Percentiles rank a stretch among this genome's conserved stretches.
phyloP scores from a whole-genome alignment of 2,888 invertebrate genomes.

The Gastrophysa polygoni region DNA sequence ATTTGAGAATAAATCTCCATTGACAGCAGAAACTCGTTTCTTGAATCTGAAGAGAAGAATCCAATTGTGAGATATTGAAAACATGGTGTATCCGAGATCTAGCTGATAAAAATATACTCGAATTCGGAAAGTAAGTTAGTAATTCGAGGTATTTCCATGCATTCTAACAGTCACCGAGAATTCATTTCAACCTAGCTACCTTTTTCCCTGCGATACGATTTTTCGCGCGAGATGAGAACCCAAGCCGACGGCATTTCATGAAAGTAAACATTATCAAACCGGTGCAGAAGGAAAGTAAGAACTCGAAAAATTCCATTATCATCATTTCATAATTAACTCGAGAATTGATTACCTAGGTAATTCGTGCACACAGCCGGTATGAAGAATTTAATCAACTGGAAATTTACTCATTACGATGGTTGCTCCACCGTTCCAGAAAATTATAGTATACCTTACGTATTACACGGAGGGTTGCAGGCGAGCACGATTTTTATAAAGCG shows the following conservation, averaged over 20 bases:
- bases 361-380: constrained; percentile 23
- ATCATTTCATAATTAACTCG: constrained; percentile 28
- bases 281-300: neutral
- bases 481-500: neutral
- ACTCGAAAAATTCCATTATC: constrained; percentile 29
- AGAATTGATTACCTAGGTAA: constrained; percentile 29
- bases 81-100: no score
- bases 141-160: no score
- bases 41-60: no score
- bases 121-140: no score
- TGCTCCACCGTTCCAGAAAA: constrained; percentile 25
- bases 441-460: constrained; percentile 26
- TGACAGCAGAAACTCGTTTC: no score
- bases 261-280: neutral
- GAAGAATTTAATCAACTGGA: constrained; percentile 32
- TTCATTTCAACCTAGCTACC: neutral
- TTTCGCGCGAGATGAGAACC: neutral
- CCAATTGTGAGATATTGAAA: no score
- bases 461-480: constrained; percentile 5
- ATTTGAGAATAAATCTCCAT: no score
- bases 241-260: neutral
- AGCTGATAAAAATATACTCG: no score
- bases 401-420: constrained; percentile 31
- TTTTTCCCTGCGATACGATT: neutral
- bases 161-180: neutral